A percentile compares a stretch with the other conserved stretches of the same genome.
Conservation (phyloP, 2,888 invertebrate species). For the Kuschelorhynchus macadamiae region DNA sequence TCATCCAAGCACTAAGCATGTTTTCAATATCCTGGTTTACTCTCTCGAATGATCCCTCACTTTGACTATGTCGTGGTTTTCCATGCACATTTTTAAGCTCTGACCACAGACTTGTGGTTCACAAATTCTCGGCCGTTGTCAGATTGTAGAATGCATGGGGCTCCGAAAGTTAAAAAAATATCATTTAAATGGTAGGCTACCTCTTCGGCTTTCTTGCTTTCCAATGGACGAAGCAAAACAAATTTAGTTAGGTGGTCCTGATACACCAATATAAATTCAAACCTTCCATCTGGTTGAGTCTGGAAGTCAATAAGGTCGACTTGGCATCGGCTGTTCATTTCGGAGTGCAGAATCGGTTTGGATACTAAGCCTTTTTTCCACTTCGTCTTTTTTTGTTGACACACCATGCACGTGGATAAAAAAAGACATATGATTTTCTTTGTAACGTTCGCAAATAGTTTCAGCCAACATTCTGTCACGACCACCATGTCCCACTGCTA, state of each 20-base stretch:
- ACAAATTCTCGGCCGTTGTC: slow-evolving; percentile 4
- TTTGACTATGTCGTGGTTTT: slow-evolving; percentile 17
- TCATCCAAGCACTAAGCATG: slow-evolving; percentile 57
- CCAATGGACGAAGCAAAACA: slow-evolving; percentile 61
- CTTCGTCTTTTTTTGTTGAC: slow-evolving; percentile 43
- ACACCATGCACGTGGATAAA: slow-evolving; percentile 34
- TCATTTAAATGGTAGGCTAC: slow-evolving; percentile 36
- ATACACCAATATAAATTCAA: slow-evolving; percentile 16
- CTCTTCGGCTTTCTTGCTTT: slow-evolving; percentile 54
- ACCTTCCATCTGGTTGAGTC: slow-evolving; percentile 21
- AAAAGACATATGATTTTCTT: slow-evolving; percentile 47
- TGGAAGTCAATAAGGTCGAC: slow-evolving; percentile 13
- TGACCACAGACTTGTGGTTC: slow-evolving; percentile 53
- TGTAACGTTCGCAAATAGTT: slow-evolving; percentile 54
- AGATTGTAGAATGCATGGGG: slow-evolving; percentile 16
- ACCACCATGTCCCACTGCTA: slow-evolving; percentile 57
- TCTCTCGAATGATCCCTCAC: slow-evolving; percentile 17
- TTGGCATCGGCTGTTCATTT: slow-evolving; percentile 60
- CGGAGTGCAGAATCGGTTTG: slow-evolving; percentile 47
- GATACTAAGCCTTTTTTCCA: slow-evolving; percentile 46
- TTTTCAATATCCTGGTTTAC: slow-evolving; percentile 19
- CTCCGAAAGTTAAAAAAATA: slow-evolving; percentile 20
- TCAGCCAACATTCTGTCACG: slow-evolving; percentile 54
- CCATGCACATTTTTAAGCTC: slow-evolving; percentile 59
- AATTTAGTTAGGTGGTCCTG: slow-evolving; percentile 51